Evolutionary conservation across 2,888 invertebrate genomes (phyloP).

Genomic region (Apamea monoglypha): DNA sequence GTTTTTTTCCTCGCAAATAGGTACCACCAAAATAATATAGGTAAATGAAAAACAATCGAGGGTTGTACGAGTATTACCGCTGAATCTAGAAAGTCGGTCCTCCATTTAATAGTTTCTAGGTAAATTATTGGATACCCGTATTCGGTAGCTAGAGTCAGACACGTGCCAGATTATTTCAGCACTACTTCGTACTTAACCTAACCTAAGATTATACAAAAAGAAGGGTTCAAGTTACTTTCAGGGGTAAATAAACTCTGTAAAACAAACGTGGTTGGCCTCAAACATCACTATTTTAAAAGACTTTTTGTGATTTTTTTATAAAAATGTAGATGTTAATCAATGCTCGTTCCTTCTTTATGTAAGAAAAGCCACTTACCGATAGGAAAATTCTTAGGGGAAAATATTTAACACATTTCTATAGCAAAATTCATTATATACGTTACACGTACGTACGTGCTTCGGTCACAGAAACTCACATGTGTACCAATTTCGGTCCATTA

Average conservation of each 20-base stretch:
- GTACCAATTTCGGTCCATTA: not conserved
- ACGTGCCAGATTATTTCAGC: constrained; percentile 13
- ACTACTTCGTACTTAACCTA: not conserved
- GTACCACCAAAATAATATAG: not conserved
- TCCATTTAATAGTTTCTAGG: constrained; percentile 3
- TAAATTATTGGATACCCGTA: constrained; percentile 12
- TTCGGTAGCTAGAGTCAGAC: not conserved
- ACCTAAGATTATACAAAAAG: not conserved
- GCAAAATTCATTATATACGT: not conserved
- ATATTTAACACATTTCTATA: not conserved
- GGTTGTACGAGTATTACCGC: not conserved
- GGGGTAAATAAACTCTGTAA: not conserved
- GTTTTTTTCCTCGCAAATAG: not conserved
- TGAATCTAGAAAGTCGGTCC: not conserved
- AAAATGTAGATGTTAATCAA: not conserved
- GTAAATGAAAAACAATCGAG: constrained; percentile 2
- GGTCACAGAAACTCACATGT: not conserved
- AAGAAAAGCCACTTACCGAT: not conserved
- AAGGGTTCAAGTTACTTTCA: not conserved
- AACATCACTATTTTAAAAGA: not conserved
- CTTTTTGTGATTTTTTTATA: not conserved
- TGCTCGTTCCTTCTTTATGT: not conserved
- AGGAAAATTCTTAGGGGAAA: not conserved
- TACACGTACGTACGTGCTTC: not conserved
- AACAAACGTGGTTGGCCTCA: not conserved